Base-by-base conservation (phyloP, 2,888 invertebrate genomes). In the Capitulum mitella region DNA sequence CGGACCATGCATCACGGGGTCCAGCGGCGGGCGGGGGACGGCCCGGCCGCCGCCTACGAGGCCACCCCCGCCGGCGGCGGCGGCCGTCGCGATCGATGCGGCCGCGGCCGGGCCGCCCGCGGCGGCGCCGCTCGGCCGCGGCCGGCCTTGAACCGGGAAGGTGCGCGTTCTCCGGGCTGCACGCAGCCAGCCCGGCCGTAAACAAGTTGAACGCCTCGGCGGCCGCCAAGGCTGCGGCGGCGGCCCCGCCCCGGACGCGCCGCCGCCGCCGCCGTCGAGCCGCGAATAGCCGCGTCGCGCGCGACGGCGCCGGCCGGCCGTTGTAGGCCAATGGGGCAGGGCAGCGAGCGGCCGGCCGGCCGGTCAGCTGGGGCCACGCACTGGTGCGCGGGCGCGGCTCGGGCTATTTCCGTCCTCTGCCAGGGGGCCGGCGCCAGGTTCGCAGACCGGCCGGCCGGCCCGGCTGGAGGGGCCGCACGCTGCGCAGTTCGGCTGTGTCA, bases 101-200 rank as follows among this genome's bases (percentile, higher is more conserved):
- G 32, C 16, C 1, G 16, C 64, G 19, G 64, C 64, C 64, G 51
- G 22, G 16, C 6, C 51, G n/a, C n/a, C n/a, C n/a, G n/a, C n/a
- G 16, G 51, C 51, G 51, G 34, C 64, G 64, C 64, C 29, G 34
- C 64, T n/a, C 58, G 29, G 19, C 32, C 64, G 64, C 58, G 29
- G 19, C 32, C 64, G 64, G 34, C 64, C 64, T 64, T 64, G 64
- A 64, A 64, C 64, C 64, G 34, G 34, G 34, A 32, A 34, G 64
- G 32, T 32, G 34, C 34, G 19, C 34, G 34, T 34, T 16, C 10
- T 29, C 58, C 10, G 8, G 10, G 10, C n/a, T n/a, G n/a, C 51
- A 51, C 51, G 51, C 51, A 19, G 2, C 19, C 58, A 29, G 26
- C n/a, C 64, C 16, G 64, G 34, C 19, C 64, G 34, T 64, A 64